Evolutionary conservation across 2,888 invertebrate species (phyloP), one percentile per base, ranked within the genome.

Genomic region (Ormyrus nitidulus): DNA sequence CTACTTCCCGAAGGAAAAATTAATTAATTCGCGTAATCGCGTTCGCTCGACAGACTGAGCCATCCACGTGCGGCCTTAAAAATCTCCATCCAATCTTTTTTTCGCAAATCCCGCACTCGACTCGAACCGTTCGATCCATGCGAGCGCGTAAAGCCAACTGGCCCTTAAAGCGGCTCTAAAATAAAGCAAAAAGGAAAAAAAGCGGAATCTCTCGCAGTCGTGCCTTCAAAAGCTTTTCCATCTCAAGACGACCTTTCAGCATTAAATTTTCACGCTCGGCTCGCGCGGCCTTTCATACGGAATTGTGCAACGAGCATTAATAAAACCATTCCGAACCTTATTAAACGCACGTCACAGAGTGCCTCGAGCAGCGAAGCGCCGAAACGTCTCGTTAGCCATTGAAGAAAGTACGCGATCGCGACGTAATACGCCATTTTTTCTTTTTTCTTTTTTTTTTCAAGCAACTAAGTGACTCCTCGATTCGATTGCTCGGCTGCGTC

Each of bases 281-380:
- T 34, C 34, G 34, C 34, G 34, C 34, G 34, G 34, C 34, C 34
- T 34, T 34, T 34, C 34, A 34, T 34, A 4, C 34, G 34, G 34
- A 51, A 53, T 66, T 66, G 49, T 66, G 53, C 53, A 66, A 66
- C 53, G 54, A 19, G 11, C 51, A 53, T 72, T 72, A 73, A 73
- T 73, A 73, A 73, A n/a, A 64, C n/a, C 54, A 48, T 54, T 48
- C 44, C 54, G 13, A 54, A 19, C 13, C 64, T 73, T 73, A 73
- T 65, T 54, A 64, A 64, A 34, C 56, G 48, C 54, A 19, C 9
- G 56, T 10, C 34, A 34, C 34, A 34, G 34, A 48, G 13, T 48
- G 64, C 64, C 64, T 64, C 51, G 44, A 69, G 56, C 58, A 46
- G 61, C 73, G 54, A 62, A 56, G 44, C 56, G 0, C n/a, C 62